A percentile compares a stretch with the other conserved stretches of the same genome.
Evolutionary conservation across 1,140 invertebrate genomes (phyloP).

Genomic region (Microplitis mediator): DNA sequence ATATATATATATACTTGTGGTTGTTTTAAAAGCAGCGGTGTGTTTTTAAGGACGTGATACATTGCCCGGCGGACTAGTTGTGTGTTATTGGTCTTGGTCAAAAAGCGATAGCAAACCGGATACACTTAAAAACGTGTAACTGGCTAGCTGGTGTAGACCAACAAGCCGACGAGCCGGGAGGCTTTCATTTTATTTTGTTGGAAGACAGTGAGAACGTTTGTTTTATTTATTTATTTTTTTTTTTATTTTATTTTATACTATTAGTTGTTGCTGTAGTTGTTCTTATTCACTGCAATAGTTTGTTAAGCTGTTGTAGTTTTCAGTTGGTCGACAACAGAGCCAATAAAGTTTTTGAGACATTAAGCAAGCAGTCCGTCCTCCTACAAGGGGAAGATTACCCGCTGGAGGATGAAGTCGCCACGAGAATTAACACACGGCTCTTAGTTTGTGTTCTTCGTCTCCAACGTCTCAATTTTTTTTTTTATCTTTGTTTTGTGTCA

Average conservation of each 20-base stretch:
- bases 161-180: too few relatives aligned
- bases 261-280: too few relatives aligned
- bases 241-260: too few relatives aligned
- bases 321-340: neutral
- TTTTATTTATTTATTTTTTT: neutral
- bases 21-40: neutral
- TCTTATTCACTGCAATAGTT: neutral
- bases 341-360: neutral
- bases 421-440: constrained; percentile 12
- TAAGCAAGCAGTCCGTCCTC: constrained; percentile 11
- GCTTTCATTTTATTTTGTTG: neutral
- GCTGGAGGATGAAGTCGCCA: constrained; percentile 28
- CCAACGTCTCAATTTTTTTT: neutral
- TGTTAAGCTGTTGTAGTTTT: neutral
- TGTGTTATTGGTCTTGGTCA: neutral
- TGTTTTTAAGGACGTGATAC: neutral
- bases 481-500: neutral
- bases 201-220: neutral
- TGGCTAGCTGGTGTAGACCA: too few relatives aligned
- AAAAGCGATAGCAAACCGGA: constrained; percentile 13
- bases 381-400: constrained; percentile 10
- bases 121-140: neutral
- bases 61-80: neutral
- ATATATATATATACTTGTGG: too few relatives aligned
- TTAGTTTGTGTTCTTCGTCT: constrained; percentile 23